phyloP scores from a whole-genome alignment of 1,140 invertebrate species.

The Zaprionus camerounensis region DNA sequence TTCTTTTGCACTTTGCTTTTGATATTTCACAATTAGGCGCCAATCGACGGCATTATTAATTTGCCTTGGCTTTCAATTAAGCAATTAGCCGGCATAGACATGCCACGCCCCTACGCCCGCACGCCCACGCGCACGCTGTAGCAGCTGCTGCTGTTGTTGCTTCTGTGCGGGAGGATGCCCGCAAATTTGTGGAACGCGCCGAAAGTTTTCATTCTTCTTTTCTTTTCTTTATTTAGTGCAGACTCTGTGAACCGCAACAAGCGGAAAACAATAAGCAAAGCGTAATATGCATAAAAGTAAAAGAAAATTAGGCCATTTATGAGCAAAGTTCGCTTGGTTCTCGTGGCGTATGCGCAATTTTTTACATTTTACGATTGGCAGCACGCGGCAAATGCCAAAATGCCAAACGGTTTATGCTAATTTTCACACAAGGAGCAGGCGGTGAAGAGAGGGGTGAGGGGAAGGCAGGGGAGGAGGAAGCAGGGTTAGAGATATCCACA shows the following conservation, averaged over 20 bases:
- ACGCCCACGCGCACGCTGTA: background rate
- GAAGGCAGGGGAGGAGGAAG: background rate
- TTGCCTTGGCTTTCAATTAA: constrained; percentile 77
- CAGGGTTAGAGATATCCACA: constrained; percentile 32
- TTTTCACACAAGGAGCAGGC: constrained; percentile 50
- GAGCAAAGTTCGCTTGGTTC: constrained; percentile 32
- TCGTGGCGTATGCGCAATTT: constrained; percentile 64
- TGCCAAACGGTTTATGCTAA: constrained; percentile 72
- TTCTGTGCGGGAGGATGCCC: background rate
- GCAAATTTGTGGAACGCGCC: constrained; percentile 35
- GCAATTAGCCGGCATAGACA: constrained; percentile 58
- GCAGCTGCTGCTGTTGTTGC: background rate
- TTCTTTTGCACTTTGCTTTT: constrained; percentile 45
- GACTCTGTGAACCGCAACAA: constrained; percentile 23
- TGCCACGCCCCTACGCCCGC: constrained; percentile 7
- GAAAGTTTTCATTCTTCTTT: constrained; percentile 2
- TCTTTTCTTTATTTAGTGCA: constrained; percentile 8
- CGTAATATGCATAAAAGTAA: constrained; percentile 46
- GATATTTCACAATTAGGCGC: constrained; percentile 77
- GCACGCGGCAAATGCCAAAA: constrained; percentile 60
- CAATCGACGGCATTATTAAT: constrained; percentile 78
- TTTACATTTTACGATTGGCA: constrained; percentile 74
- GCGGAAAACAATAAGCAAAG: constrained; percentile 38
- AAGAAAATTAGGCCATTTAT: constrained; percentile 75
- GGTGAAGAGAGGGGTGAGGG: constrained; percentile 4